Base-by-base conservation (phyloP, 2,797 vertebrate genomes). In the Leptodactylus fallax region DNA sequence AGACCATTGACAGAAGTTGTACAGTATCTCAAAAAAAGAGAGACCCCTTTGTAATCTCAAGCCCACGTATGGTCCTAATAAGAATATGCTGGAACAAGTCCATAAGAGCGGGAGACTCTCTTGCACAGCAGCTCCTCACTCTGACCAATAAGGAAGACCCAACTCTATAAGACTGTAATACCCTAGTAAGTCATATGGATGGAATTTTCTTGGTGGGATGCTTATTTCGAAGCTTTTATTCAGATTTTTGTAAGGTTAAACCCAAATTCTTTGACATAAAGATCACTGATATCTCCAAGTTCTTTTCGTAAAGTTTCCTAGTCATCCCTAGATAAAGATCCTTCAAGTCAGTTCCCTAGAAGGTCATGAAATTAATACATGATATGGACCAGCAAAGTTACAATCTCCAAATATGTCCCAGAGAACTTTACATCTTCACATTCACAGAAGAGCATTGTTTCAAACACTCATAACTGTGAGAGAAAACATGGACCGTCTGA, bases 401-500 rank as follows among this genome's bases (percentile, higher is more conserved):
- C 27, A 7, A 23, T 7, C 67, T 87, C 86, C 69, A 81, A 61
- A 81, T 74, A 61, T 47, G 14, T 60, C 55, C 7, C 55, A 19
- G 17, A 19, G 10, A n/a, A 67, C 58, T 9, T 60, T 81, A 47
- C 55, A 86, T 86, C 74, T 71, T 16, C 45, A 65, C 60, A n/a
- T 53, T 36, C 65, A 80, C 12, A 49, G 19, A n/a, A 49, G 36
- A 61, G 67, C 10, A 36, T 25, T 53, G n/a, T 63, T 36, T 65
- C 76, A 56, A 36, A 36, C 81, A 58, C 49, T 71, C 74, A 61
- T 56, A 58, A 87, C 27, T 13, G 9, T 71, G 78, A 87, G 27
- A 19, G 27, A 61, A 81, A 87, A 72, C 85, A 87, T 71, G 11
- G 53, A 19, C 61, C 71, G 58, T 61, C 83, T 83, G 53, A 83